Conservation (phyloP, 2,113 vertebrate species). For the Azemiops feae region DNA sequence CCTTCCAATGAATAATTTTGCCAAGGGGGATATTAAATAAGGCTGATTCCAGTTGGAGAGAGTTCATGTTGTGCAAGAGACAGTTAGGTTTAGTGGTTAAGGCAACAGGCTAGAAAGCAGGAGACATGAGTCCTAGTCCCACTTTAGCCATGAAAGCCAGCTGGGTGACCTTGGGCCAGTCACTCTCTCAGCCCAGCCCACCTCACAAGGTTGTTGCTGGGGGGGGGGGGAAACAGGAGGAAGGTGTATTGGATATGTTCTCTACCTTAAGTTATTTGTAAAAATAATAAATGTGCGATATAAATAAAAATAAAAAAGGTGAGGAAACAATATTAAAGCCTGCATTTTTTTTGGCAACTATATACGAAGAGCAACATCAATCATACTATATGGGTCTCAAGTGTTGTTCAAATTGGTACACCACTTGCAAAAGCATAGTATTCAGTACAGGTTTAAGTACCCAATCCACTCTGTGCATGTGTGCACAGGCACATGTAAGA, state of each 20-base stretch:
- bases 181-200: neutral
- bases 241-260: neutral
- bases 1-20: neutral
- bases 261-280: neutral
- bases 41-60: neutral
- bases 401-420: neutral
- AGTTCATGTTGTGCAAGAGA: neutral
- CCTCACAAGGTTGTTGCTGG: neutral
- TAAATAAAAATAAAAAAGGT: neutral
- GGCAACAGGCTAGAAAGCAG: neutral
- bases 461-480: neutral
- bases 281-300: neutral
- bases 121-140: neutral
- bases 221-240: neutral
- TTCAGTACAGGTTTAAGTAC: neutral
- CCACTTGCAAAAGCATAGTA: neutral
- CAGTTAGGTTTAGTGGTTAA: neutral
- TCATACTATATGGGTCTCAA: neutral
- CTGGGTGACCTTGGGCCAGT: neutral
- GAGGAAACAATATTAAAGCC: neutral
- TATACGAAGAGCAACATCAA: neutral
- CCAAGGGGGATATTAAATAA: neutral
- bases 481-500: neutral
- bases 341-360: neutral
- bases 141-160: neutral